Base-by-base conservation (phyloP, 2,113 vertebrate species). In the Gopherus evgoodei region DNA sequence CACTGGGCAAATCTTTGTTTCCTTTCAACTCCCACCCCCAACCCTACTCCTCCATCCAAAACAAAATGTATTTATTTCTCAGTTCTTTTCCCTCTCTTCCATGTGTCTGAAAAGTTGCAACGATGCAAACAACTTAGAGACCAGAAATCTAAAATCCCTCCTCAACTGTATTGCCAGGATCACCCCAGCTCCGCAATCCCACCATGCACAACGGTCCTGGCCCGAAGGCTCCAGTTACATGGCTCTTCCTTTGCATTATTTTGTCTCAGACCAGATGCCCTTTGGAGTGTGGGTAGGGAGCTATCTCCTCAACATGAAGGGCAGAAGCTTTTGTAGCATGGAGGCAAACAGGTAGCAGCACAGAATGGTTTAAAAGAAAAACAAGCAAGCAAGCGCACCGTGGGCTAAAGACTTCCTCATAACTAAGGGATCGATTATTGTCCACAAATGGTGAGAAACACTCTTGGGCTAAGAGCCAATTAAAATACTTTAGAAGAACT, bases 341-440 rank as follows among this genome's bases (percentile, higher is more conserved):
- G 87, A 97, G 53, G 88, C 95, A 89, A 27, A 96, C 94, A 93
- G 94, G 93, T 83, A 91, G 95, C 89, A 93, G 95, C 95, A 96
- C 88, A 94, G 88, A 83, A 95, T 96, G 97, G 95, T 69, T 85
- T 79, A 57, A 94, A 93, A 94, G 76, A 94, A 96, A 96, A 86
- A 4, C 5, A 54, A 96, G 42, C 44, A 27, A 93, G 12, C 86
- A 83, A 87, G 65, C 47, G 92, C 95, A 56, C 90, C 24, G 54
- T 35, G 89, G 65, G 90, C 90, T 81, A 94, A 42, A 90, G 95
- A 78, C 22, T 83, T 52, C 2, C 47, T 57, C 2, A 1, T 56
- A 93, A 94, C 87, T 80, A 44, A 50, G 62, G 54, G 50, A 13
- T 13, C 7, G 22, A 16, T 62, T 44, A 56, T 83, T 8, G 1